Base-by-base conservation (phyloP, 2,113 vertebrate genomes). In the Mormyrus lacerda region DNA sequence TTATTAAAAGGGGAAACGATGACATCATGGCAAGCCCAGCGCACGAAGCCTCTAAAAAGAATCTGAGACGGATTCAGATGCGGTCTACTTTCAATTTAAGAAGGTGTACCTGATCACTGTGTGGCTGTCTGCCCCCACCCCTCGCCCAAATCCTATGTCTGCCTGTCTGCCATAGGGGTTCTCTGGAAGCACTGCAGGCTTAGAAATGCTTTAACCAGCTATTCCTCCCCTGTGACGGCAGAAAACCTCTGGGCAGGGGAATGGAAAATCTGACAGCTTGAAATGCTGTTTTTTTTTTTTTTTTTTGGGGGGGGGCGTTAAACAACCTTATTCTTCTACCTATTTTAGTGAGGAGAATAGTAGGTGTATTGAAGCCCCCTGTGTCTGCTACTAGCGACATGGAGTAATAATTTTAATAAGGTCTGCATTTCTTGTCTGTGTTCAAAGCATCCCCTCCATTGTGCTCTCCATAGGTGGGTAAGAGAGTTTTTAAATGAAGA, bases 401-500 rank as follows among this genome's bases (percentile, higher is more conserved):
- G 31, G 55, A 51, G 44, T 58, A 45, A 79, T 42, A 4, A 15
- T 90, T 4, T 76, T 3, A 55, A 15, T 17, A 51, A 35, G 6
- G 31, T 82, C 19, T 84, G 31, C 82, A 7, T 13, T 53, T 58
- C 21, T 4, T 15, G 2, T 24, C 9, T 83, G 1, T 73, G 89
- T 47, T 27, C 27, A 11, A 42, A n/a, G 9, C 35, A n/a, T 51
- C 9, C 89, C 24, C 44, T 73, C 7, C 87, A n/a, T 8, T 50
- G 8, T 55, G 61, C 58, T 0, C 89, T 1, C 91, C 21, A 76
- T 6, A 99, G 98, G 48, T 99, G 98, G 98, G 98, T 99, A 88
- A 95, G 98, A 93, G 98, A 99, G 93, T 99, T 99, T 95, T 95
- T 99, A 91, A 99, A 99, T 2, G 98, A 99, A 90, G 98, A 99